Conservation (phyloP, 1,140 invertebrate species). For the Ostrea denselamellosa region DNA sequence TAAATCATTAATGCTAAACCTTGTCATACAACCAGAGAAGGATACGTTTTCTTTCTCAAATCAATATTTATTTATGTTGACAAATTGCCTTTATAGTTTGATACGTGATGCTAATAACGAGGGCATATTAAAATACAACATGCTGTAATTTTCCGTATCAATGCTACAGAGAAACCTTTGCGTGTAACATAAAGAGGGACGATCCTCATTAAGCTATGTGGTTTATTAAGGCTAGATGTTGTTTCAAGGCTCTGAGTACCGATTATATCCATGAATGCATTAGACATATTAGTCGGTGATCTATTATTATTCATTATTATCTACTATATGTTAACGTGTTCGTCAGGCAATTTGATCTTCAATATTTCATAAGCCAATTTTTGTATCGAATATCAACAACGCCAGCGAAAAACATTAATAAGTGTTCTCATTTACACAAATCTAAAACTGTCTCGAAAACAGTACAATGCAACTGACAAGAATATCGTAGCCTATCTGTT, state of each 20-base stretch:
- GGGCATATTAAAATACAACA: background rate
- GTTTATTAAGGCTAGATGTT: background rate
- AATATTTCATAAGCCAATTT: background rate
- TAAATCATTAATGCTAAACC: slow-evolving; percentile 41
- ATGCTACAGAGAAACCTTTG: background rate
- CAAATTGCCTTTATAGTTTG: background rate
- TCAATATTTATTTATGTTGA: slow-evolving; percentile 28
- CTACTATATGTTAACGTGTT: background rate
- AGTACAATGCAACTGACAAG: background rate
- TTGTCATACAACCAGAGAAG: background rate
- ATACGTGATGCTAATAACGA: slow-evolving; percentile 6
- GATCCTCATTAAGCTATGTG: background rate
- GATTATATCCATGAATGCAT: background rate
- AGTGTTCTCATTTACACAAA: background rate
- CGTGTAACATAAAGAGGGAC: background rate
- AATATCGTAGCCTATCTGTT: no score
- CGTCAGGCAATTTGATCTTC: background rate
- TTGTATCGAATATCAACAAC: background rate
- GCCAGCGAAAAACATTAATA: background rate
- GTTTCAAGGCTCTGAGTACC: background rate
- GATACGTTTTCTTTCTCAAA: background rate
- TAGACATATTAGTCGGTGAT: slow-evolving; percentile 1
- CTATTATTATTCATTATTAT: background rate
- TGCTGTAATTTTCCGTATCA: background rate
- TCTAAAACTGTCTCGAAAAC: background rate